phyloP scores from a whole-genome alignment of 2,113 vertebrate species.

The Albula glossodonta region DNA sequence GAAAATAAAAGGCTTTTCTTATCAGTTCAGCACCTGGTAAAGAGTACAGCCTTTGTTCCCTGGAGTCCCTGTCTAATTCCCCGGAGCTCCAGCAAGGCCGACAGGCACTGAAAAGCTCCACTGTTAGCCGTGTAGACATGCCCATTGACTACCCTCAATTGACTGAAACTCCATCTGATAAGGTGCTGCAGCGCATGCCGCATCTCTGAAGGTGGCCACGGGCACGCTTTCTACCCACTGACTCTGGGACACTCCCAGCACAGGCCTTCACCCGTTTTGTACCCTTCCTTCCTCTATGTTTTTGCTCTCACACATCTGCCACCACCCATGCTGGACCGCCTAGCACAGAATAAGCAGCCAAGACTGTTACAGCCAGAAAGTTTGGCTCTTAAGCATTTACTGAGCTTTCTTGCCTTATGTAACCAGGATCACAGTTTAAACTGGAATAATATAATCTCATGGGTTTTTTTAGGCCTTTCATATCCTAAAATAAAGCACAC shows the following conservation, averaged over 20 bases:
- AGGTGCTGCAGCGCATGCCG: constrained; percentile 11
- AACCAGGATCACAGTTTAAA: constrained; percentile 9
- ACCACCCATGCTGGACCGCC: background rate
- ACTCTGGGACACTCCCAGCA: background rate
- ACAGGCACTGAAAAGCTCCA: constrained; percentile 29
- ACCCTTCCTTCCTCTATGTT: background rate
- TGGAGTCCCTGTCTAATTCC: constrained; percentile 22
- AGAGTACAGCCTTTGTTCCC: constrained; percentile 38
- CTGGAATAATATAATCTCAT: constrained; percentile 13
- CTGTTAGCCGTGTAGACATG: constrained; percentile 23
- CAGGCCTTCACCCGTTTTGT: background rate
- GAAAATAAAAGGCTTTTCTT: constrained; percentile 28
- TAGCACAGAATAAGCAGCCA: background rate
- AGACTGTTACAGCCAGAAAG: background rate
- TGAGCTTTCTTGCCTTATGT: background rate
- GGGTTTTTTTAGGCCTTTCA: constrained; percentile 30
- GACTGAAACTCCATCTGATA: constrained; percentile 38
- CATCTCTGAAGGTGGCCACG: constrained; percentile 20
- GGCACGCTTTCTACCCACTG: constrained; percentile 7
- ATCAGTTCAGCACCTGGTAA: constrained; percentile 38
- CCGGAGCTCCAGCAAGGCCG: constrained; percentile 18
- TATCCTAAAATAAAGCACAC: constrained; percentile 33
- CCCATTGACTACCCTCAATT: constrained; percentile 31
- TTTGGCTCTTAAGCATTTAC: background rate
- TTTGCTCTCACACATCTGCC: background rate